phyloP scores from a whole-genome alignment of 2,888 invertebrate species.

The Synergus japonicus region DNA sequence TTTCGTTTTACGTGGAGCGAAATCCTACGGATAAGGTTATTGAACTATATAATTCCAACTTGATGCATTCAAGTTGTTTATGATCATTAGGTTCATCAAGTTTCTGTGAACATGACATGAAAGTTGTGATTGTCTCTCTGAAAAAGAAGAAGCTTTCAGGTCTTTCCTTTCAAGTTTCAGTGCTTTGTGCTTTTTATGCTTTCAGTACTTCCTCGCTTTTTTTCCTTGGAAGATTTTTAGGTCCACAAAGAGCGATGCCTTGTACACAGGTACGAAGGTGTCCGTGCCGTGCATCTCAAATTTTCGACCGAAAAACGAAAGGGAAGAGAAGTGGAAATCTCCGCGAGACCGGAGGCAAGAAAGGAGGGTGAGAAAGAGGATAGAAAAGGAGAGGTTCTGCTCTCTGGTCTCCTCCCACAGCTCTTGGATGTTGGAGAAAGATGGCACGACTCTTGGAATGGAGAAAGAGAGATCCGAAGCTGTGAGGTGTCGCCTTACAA shows the following conservation, averaged over 20 bases:
- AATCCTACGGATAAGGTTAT: slow-evolving; percentile 6
- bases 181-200: no score
- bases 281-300: slow-evolving; percentile 63
- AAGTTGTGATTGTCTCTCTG: background rate
- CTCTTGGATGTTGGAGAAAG: slow-evolving; percentile 43
- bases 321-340: slow-evolving; percentile 44
- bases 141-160: slow-evolving; percentile 1
- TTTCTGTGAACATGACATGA: background rate
- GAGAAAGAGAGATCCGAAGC: slow-evolving; percentile 69
- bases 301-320: slow-evolving; percentile 51
- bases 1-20: slow-evolving; percentile 18
- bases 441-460: slow-evolving; percentile 56
- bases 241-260: slow-evolving; percentile 24
- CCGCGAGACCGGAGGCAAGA: slow-evolving; percentile 33
- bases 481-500: slow-evolving; percentile 77
- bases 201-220: background rate
- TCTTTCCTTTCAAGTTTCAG: background rate
- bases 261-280: slow-evolving; percentile 41
- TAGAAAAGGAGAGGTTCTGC: slow-evolving; percentile 51
- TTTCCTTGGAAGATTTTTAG: slow-evolving; percentile 27
- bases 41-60: background rate
- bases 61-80: background rate
- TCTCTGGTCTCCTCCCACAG: slow-evolving; percentile 49
- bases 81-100: background rate
- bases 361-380: slow-evolving; percentile 39